These are phyloP conservation scores for Drosophila limbata DNA, from an alignment of 2,888 invertebrate genomes.

Conservation along the genomic window DNA sequence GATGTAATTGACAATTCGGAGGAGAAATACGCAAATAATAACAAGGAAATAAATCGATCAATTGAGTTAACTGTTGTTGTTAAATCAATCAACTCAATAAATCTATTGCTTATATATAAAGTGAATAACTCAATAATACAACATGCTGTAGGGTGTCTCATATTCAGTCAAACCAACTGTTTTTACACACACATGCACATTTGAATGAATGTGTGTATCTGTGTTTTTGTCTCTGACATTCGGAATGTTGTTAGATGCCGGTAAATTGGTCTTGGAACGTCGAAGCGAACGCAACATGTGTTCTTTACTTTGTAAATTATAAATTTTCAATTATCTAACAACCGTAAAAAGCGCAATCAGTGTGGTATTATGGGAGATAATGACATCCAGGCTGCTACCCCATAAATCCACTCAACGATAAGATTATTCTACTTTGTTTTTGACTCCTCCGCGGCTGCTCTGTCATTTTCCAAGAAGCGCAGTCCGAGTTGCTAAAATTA, in stretches of 20 bases:
- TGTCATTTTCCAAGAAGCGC: conserved; percentile 39
- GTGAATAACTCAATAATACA: conserved; percentile 12
- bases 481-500: conserved; percentile 16
- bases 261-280: conserved; percentile 50
- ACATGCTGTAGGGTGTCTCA: conserved; percentile 34
- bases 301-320: conserved; percentile 34
- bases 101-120: background rate
- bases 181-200: conserved; percentile 10
- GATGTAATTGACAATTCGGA: conserved; percentile 50
- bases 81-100: conserved; percentile 24
- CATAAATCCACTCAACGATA: conserved; percentile 51
- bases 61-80: conserved; percentile 20
- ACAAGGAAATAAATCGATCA: conserved; percentile 14
- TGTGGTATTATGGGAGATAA: conserved; percentile 55
- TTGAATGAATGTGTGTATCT: background rate
- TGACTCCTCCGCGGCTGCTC: conserved; percentile 10
- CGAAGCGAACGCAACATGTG: conserved; percentile 35
- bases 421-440: conserved; percentile 42
- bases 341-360: conserved; percentile 48
- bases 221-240: conserved; percentile 34
- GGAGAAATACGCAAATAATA: conserved; percentile 23
- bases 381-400: conserved; percentile 25
- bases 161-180: conserved; percentile 18
- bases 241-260: conserved; percentile 45
- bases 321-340: conserved; percentile 69